Base-by-base conservation (phyloP, 1,140 invertebrate genomes). In the Drosophila bifasciata region DNA sequence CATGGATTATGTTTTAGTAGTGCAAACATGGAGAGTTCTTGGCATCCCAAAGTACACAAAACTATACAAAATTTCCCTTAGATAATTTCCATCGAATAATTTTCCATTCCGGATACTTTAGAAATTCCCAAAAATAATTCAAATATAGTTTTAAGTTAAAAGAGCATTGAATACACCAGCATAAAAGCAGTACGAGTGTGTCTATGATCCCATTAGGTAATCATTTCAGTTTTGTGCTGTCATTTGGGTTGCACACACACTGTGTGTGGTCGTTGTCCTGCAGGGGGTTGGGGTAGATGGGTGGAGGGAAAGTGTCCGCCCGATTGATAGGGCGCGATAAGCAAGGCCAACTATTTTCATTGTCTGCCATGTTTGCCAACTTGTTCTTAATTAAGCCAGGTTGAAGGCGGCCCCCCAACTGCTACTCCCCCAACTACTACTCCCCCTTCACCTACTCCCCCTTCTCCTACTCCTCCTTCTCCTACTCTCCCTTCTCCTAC, bases 301-400 rank as follows among this genome's bases (percentile, higher is more conserved):
- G 71, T 79, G 56, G 36, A 0, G 19, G 23, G n/a, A 17, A 15
- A 17, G 66, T 76, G 56, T 36, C 0, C 25, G 23, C 45, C 62
- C 64, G 79, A 67, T 79, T 74, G 81, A 85, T 85, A 62, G 73
- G 46, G 58, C 68, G 77, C 81, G 81, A 85, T 85, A 86, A 85
- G 84, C 83, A 85, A 85, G 81, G 81, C 81, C 68, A 85, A 85
- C 81, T 86, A 85, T 81, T 74, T 86, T 66, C 68, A 85, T 70
- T 84, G 81, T 73, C 77, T 85, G 49, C 41, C 56, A 70, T 85
- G 69, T 85, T 85, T 85, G 69, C 56, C 69, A 61, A 85, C 77
- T 86, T 77, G 81, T 88, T 85, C 83, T 86, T 85, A 85, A 85
- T 85, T 85, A 85, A 81, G 81, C 77, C 83, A 85, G 72, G 74